Base-by-base conservation (phyloP, 2,113 vertebrate genomes). In the Pelvicachromis taeniatus region DNA sequence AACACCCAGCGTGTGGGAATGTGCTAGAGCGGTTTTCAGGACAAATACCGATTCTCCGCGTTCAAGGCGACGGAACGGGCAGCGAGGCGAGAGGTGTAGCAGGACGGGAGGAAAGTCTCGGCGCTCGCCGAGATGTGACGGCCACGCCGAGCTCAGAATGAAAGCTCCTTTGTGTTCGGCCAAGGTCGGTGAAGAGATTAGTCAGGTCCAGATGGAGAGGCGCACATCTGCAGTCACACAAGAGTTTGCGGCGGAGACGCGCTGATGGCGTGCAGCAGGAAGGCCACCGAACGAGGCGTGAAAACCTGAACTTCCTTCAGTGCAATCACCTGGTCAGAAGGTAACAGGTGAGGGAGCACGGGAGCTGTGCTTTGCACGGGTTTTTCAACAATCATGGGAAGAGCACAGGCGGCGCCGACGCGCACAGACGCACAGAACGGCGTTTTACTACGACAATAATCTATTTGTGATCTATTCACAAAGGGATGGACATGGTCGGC, bases 21-120 rank as follows among this genome's bases (percentile, higher is more conserved):
- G 84, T 77, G 55, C 50, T 11, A 21, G 85, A 81, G 81, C 4
- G 42, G 75, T 88, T 92, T 89, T 79, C 83, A 92, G 55, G 90
- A 92, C 79, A 91, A 65, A 68, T 35, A n/a, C 78, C 6, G 56
- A 13, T 75, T 80, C 48, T 82, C 80, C 56, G 48, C 65, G 23
- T 80, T 78, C 81, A 35, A 78, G 53, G 83, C 2, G 11, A 83
- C 6, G 2, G 13, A 65, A 63, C 13, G n/a, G 14, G 54, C 3
- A 9, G 40, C 10, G 68, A 80, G 59, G 61, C 35, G 29, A 29
- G 26, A 26, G 29, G 53, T 50, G 40, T 45, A 6, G 63, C 65
- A 54, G 42, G 50, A 45, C 8, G 35, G 45, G 19, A 53, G 26
- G 33, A 40, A 61, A 9, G 21, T 31, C 12, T 50, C 5, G 31